A percentile compares a stretch with the other conserved stretches of the same genome.
These are phyloP conservation scores for Ptychoptera albimana DNA, from an alignment of 2,888 invertebrate genomes.

Conservation along the genomic window DNA sequence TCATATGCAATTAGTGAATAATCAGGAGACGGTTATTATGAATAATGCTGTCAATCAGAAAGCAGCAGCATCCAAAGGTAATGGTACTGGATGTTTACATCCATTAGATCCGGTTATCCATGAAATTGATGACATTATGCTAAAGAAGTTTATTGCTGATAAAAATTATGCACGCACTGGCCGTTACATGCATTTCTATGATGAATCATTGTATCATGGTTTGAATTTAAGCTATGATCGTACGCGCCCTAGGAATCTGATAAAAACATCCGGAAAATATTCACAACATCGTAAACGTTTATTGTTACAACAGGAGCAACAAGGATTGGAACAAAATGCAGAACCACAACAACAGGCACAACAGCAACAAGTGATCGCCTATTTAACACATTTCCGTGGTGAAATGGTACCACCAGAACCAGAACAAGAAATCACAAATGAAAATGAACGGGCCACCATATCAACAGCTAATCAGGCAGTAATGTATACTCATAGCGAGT, in stretches of 20 bases:
- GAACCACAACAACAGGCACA: too few species aligned
- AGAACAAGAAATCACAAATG: too few species aligned
- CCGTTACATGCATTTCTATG: constrained; percentile 7
- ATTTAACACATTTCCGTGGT: too few species aligned
- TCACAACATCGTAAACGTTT: background rate
- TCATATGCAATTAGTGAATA: too few species aligned
- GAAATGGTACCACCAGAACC: too few species aligned
- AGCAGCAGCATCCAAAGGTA: background rate
- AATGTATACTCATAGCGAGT: too few species aligned
- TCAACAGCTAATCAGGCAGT: too few species aligned
- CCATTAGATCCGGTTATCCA: background rate
- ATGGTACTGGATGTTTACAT: background rate
- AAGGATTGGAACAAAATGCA: too few species aligned
- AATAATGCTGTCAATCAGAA: background rate
- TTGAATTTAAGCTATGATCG: constrained; percentile 7
- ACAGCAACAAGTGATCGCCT: too few species aligned
- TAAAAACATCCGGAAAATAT: background rate
- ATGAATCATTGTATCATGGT: constrained; percentile 9
- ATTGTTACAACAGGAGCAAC: background rate
- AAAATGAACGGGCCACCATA: too few species aligned
- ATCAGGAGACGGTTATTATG: too few species aligned
- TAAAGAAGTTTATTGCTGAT: constrained; percentile 1
- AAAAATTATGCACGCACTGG: background rate
- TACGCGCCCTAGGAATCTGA: too few species aligned
- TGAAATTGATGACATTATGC: constrained; percentile 4